Conservation (phyloP, 2,797 vertebrate species). For the Cynodonichthys magdalenae region DNA sequence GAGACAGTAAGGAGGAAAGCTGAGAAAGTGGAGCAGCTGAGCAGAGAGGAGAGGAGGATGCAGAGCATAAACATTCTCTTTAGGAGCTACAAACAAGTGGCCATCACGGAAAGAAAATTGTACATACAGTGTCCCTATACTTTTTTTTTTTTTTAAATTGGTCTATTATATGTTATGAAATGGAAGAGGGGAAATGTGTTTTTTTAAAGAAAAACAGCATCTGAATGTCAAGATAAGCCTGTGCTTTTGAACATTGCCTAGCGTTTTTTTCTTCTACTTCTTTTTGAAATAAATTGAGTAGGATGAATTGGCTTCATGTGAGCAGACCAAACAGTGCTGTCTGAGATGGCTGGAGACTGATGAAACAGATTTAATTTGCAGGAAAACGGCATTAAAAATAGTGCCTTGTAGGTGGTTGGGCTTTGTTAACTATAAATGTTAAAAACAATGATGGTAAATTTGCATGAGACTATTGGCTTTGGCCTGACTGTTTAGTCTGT, state of each 20-base stretch:
- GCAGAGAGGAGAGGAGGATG: slow-evolving; percentile 45
- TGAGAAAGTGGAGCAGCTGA: slow-evolving; percentile 66
- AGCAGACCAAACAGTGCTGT: slow-evolving; percentile 5
- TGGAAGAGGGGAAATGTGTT: slow-evolving; percentile 16
- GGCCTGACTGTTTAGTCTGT: slow-evolving; percentile 21
- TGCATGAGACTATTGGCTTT: slow-evolving; percentile 6
- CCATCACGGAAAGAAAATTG: slow-evolving; percentile 24
- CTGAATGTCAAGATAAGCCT: slow-evolving; percentile 43
- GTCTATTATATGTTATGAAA: slow-evolving; percentile 24
- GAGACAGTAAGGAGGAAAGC: slow-evolving; percentile 54
- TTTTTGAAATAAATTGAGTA: slow-evolving; percentile 13
- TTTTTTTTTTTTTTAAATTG: slow-evolving; percentile 11
- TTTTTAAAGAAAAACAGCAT: slow-evolving; percentile 28
- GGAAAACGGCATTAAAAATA: slow-evolving; percentile 19
- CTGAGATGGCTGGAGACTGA: slow-evolving; percentile 8
- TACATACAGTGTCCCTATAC: slow-evolving; percentile 8
- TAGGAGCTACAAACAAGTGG: slow-evolving; percentile 59
- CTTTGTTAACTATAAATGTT: slow-evolving; percentile 8
- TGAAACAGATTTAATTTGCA: slow-evolving; percentile 32
- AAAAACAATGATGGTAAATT: slow-evolving; percentile 3
- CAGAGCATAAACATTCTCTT: slow-evolving; percentile 60
- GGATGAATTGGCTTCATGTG: slow-evolving; percentile 27
- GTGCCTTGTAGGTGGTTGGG: slow-evolving; percentile 13
- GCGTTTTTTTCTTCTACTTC: background rate
- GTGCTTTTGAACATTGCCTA: slow-evolving; percentile 23